These are phyloP conservation scores for Pocota personata DNA, from an alignment of 2,888 invertebrate species.

Conservation along the genomic window DNA sequence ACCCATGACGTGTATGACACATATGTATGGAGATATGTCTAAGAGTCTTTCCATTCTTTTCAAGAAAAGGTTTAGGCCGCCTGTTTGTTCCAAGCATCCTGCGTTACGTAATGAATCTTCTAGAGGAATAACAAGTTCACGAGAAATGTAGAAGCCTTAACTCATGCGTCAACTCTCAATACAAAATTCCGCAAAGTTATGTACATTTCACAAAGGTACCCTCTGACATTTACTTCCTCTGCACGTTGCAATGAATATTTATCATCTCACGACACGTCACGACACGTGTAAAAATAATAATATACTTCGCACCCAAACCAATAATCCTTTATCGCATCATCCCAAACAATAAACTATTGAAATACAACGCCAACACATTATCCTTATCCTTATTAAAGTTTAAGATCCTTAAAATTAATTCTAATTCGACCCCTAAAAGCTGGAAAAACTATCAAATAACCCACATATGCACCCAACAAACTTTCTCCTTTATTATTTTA, in stretches of 20 bases:
- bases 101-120: no score
- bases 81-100: no score
- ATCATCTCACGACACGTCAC: neutral
- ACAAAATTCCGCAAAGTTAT: no score
- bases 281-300: neutral
- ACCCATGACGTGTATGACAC: no score
- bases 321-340: constrained; percentile 10
- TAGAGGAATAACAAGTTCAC: no score
- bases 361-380: neutral
- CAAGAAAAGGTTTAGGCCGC: no score
- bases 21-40: no score
- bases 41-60: no score
- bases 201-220: no score
- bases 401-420: constrained; percentile 42
- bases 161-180: no score
- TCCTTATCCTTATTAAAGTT: constrained; percentile 15
- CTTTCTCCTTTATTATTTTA: constrained; percentile 53
- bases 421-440: constrained; percentile 28
- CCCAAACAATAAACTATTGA: constrained; percentile 14
- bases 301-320: neutral
- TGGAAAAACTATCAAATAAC: constrained; percentile 39
- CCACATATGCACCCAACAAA: constrained; percentile 28
- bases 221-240: neutral
- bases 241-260: neutral
- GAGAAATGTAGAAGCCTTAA: no score